A percentile compares a stretch with the other conserved stretches of the same genome.
Evolutionary conservation across 2,797 vertebrate genomes (phyloP).

Genomic region (Artibeus lituratus): DNA sequence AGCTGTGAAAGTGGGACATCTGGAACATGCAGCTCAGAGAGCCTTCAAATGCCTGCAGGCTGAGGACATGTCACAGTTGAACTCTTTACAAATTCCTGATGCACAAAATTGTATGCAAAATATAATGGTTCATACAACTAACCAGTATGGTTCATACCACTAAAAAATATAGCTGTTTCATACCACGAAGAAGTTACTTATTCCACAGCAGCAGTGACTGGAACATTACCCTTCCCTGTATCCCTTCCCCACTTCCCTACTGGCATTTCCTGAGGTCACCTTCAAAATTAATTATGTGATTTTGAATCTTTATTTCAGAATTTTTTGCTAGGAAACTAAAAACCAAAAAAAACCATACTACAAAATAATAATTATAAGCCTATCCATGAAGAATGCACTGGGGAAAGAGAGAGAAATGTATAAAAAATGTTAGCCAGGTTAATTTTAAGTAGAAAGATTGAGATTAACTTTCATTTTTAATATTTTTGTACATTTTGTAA

Average conservation of each 20-base stretch:
- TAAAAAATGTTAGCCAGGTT: background rate
- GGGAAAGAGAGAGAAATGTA: background rate
- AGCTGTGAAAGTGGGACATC: too few relatives aligned
- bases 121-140: background rate
- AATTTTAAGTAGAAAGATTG: background rate
- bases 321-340: background rate
- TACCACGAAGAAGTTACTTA: background rate
- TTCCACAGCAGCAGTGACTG: background rate
- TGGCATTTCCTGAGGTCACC: background rate
- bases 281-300: background rate
- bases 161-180: background rate
- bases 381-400: background rate
- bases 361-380: background rate
- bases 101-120: background rate
- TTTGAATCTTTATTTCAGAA: conserved; percentile 5
- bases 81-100: background rate
- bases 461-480: conserved; percentile 18
- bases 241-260: background rate
- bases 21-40: background rate
- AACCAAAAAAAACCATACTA: background rate
- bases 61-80: background rate
- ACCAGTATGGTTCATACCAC: background rate
- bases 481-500: background rate
- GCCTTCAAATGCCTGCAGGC: background rate
- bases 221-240: background rate